Conservation (phyloP, 1,140 invertebrate species). For the Drosophila albomicans region DNA sequence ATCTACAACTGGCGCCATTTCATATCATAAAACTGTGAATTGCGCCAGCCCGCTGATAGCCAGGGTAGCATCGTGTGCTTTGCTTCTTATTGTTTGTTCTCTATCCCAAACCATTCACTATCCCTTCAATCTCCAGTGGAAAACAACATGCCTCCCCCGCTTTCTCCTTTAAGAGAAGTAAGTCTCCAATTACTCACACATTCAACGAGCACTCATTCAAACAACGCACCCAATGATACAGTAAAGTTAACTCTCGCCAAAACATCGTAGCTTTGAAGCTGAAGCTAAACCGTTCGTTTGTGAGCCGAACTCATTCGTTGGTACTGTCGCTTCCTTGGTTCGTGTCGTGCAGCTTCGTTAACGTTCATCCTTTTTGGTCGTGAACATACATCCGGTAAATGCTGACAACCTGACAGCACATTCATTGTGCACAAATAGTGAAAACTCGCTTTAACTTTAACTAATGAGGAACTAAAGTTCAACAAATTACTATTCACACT, state of each 20-base stretch:
- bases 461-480: slow-evolving; percentile 5
- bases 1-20: slow-evolving; percentile 79
- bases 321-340: slow-evolving; percentile 42
- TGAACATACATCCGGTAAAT: slow-evolving; percentile 39
- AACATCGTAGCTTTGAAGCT: slow-evolving; percentile 18
- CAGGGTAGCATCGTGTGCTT: slow-evolving; percentile 65
- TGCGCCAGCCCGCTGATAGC: slow-evolving; percentile 60
- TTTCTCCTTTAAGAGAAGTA: slow-evolving; percentile 29
- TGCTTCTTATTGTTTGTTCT: slow-evolving; percentile 79
- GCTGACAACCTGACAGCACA: slow-evolving; percentile 55
- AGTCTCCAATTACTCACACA: slow-evolving; percentile 81
- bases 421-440: slow-evolving; percentile 17
- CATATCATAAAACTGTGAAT: slow-evolving; percentile 61
- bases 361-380: slow-evolving; percentile 57
- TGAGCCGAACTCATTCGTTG: slow-evolving; percentile 22
- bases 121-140: neutral
- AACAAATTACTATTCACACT: no score
- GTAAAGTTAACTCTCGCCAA: slow-evolving; percentile 73
- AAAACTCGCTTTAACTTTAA: neutral
- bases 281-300: slow-evolving; percentile 51
- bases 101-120: slow-evolving; percentile 25
- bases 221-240: slow-evolving; percentile 80
- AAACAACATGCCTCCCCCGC: neutral
- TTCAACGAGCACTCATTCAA: slow-evolving; percentile 83
- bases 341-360: slow-evolving; percentile 66